A percentile compares a stretch with the other conserved stretches of the same genome.
Evolutionary conservation across 2,113 vertebrate species (phyloP).

Genomic region (Bubalus kerabau): DNA sequence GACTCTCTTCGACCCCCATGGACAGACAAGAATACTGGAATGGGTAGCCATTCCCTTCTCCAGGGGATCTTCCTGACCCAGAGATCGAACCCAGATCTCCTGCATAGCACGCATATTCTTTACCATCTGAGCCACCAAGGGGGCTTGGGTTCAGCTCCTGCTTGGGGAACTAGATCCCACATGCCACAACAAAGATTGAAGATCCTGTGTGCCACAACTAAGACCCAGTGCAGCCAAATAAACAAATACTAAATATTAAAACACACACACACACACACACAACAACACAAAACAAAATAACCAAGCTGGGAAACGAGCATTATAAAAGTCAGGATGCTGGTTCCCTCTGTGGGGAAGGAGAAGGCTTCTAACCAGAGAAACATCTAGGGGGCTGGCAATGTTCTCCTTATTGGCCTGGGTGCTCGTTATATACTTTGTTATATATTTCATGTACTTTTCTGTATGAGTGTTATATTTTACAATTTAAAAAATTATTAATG

Average conservation of each 20-base stretch:
- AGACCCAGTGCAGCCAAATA: background rate
- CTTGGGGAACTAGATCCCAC: background rate
- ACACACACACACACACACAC: accelerated
- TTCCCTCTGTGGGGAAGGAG: background rate
- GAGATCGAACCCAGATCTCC: background rate
- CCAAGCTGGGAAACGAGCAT: background rate
- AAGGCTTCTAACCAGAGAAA: background rate
- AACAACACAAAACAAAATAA: background rate
- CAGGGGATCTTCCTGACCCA: background rate
- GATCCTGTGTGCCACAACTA: background rate
- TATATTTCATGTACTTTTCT: background rate
- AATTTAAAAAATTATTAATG: background rate
- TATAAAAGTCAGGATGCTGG: background rate
- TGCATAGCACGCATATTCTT: background rate
- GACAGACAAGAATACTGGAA: background rate
- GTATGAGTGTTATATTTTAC: background rate
- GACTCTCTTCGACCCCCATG: background rate
- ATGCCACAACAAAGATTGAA: background rate
- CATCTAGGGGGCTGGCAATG: background rate
- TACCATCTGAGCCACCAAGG: background rate
- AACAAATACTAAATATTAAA: background rate
- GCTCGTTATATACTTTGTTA: background rate
- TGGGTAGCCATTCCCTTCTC: background rate
- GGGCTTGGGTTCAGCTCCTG: background rate
- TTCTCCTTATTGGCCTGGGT: background rate